Evolutionary conservation across 2,113 vertebrate species (phyloP).

Genomic region (Antechinus stuartii): DNA sequence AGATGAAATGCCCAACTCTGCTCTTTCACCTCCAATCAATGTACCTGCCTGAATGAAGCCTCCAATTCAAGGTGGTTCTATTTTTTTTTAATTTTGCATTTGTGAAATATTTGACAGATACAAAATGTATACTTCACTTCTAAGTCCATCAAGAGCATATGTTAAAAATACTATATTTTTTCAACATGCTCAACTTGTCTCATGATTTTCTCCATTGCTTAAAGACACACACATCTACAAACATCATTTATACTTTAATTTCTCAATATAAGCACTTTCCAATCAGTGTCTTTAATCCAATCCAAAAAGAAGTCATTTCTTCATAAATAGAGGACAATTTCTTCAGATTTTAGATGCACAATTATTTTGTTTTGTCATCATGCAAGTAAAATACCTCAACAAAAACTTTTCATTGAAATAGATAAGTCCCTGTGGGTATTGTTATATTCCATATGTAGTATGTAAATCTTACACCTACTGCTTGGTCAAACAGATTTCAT

Average conservation of each 20-base stretch:
- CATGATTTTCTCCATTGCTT: neutral
- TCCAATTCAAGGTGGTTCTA: neutral
- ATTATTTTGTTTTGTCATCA: constrained; percentile 16
- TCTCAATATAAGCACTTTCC: constrained; percentile 6
- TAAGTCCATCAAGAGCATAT: neutral
- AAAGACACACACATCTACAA: neutral
- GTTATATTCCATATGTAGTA: neutral
- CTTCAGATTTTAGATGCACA: constrained; percentile 26
- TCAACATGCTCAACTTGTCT: neutral
- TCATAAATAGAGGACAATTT: neutral
- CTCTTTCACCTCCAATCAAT: constrained; percentile 1
- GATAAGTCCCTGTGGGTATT: neutral
- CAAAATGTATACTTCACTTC: neutral
- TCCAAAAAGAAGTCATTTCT: constrained; percentile 18
- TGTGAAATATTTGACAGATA: constrained; percentile 18
- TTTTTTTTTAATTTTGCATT: neutral
- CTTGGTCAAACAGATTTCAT: constrained; percentile 8
- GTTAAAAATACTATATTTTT: neutral
- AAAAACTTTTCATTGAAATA: constrained; percentile 15
- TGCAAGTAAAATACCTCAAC: neutral
- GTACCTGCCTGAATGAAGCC: neutral
- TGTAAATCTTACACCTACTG: neutral
- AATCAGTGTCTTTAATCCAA: neutral
- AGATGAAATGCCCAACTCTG: constrained; percentile 30
- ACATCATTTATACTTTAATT: neutral